Base-by-base conservation (phyloP, 1,140 invertebrate genomes). In the Ephestia elutella region DNA sequence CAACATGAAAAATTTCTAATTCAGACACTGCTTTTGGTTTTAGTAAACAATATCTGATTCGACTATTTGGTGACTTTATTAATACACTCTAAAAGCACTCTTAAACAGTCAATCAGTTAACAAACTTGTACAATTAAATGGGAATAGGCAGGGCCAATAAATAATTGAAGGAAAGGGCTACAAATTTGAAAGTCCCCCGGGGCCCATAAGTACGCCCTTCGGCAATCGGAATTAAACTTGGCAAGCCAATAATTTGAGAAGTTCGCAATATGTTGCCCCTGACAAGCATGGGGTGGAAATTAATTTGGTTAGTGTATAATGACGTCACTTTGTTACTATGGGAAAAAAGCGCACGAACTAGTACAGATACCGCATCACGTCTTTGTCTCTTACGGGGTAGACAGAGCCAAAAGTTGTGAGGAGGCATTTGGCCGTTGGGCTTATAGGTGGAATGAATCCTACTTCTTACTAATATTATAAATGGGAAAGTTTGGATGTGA, bases 181-280 rank as follows among this genome's bases (percentile, higher is more conserved):
- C 50, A 53, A 53, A 53, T 53, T 53, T 25, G 20, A 25, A 50
- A 53, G 19, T 53, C 50, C 50, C 21, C 19, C 3, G 20, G 50
- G 50, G 13, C 50, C 50, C 20, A 53, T 53, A 53, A 53, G 49
- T 53, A 53, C 50, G 21, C 50, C 50, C 50, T 53, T 53, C 20
- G 50, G 20, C 21, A 53, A 53, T 25, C 50, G 13, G 19, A 53
- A 53, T 53, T 53, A 53, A 53, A 53, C 50, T 53, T 53, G 50
- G 50, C 50, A 53, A 53, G 20, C 50, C 17, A 53, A 53, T 53
- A 25, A 53, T 53, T 53, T 25, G 50, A 44, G 38, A 53, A 53
- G 50, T 53, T 53, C 0, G 21, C 50, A 53, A 53, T 25, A 53
- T n/a, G 20, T 25, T 53, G 10, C 20, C 10, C n/a, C 38, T 44